Percentiles rank a stretch among this genome's conserved stretches.
These are phyloP conservation scores for Zosterops japonicus DNA, from an alignment of 2,113 vertebrate species.

Conservation along the genomic window DNA sequence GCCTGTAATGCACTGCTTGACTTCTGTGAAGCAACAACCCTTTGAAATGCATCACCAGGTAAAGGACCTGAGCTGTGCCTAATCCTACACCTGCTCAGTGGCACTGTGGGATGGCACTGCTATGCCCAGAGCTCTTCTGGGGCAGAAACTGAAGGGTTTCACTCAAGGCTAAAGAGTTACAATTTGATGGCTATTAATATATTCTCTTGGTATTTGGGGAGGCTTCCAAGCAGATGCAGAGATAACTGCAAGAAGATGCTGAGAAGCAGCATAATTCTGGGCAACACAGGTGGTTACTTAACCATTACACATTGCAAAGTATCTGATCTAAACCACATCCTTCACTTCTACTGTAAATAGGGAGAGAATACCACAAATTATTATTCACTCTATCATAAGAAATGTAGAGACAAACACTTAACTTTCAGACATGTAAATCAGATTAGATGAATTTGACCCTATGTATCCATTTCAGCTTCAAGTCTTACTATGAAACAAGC, in stretches of 20 bases:
- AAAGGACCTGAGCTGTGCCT: neutral
- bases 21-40: accelerated
- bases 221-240: neutral
- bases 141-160: neutral
- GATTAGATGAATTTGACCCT: neutral
- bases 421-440: neutral
- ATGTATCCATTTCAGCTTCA: neutral
- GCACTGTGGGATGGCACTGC: neutral
- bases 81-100: neutral
- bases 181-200: neutral
- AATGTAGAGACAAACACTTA: neutral
- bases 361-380: neutral
- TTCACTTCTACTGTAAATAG: neutral
- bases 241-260: neutral
- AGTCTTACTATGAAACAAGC: neutral
- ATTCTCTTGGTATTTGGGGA: neutral
- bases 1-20: neutral
- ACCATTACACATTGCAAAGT: neutral
- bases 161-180: neutral
- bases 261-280: neutral
- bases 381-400: neutral
- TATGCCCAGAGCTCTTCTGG: neutral
- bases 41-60: neutral
- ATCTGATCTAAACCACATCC: neutral
- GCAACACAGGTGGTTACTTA: neutral